These are phyloP conservation scores for Lontra canadensis DNA, from an alignment of 2,113 vertebrate species.

Conservation along the genomic window DNA sequence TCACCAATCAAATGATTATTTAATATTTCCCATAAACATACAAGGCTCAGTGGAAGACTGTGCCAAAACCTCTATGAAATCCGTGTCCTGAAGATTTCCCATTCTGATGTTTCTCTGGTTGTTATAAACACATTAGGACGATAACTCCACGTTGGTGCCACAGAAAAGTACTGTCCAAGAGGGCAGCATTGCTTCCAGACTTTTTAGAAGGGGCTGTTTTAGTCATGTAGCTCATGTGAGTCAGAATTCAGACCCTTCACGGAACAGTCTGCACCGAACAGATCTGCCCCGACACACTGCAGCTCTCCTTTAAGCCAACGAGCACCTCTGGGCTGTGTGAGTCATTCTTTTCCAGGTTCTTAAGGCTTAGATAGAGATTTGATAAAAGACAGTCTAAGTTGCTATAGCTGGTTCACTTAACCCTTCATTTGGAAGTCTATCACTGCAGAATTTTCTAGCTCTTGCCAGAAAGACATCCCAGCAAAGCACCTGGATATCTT, in stretches of 20 bases:
- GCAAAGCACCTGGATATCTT: background rate
- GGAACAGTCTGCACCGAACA: background rate
- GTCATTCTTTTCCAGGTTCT: conserved; percentile 13
- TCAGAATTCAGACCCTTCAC: background rate
- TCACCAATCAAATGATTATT: conserved; percentile 49
- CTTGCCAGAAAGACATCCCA: background rate
- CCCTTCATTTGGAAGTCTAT: background rate
- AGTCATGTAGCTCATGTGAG: background rate
- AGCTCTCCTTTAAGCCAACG: background rate
- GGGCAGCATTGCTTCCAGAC: conserved; percentile 36
- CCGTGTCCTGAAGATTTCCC: conserved; percentile 27
- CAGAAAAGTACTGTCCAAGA: background rate
- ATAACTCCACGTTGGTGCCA: background rate
- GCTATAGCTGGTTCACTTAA: background rate
- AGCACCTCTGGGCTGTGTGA: background rate
- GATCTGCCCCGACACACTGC: background rate
- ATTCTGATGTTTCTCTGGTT: conserved; percentile 53
- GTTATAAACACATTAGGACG: conserved; percentile 52
- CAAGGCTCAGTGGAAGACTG: conserved; percentile 1
- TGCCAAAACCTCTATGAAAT: conserved; percentile 44
- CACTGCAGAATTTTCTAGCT: background rate
- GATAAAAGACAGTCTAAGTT: conserved; percentile 12
- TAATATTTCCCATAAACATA: conserved; percentile 69
- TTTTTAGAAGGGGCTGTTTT: background rate
- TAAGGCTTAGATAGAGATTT: background rate